Percentiles rank a stretch among this genome's conserved stretches.
Conservation (phyloP, 2,888 invertebrate genomes). For the Atethmia centrago region DNA sequence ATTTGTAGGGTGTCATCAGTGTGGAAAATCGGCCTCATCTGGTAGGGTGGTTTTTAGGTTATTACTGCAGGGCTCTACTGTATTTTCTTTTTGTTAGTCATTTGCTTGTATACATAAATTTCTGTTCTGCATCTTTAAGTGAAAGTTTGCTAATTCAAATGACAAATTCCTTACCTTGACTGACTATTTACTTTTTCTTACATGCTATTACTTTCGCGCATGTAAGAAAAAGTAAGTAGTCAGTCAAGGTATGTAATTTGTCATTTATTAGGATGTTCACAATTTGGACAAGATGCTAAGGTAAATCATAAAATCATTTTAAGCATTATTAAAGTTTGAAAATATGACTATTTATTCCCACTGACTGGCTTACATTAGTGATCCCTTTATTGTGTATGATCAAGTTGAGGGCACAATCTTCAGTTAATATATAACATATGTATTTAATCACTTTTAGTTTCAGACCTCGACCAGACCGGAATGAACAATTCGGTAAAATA, state of each 20-base stretch:
- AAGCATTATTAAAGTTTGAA: slow-evolving; percentile 1
- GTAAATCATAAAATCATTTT: too few species aligned
- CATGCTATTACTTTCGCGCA: too few species aligned
- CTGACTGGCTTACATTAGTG: slow-evolving; percentile 3
- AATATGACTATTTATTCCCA: background rate
- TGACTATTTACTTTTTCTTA: slow-evolving; percentile 1
- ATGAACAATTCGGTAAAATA: slow-evolving; percentile 92
- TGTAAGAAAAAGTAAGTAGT: too few species aligned
- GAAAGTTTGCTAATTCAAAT: slow-evolving; percentile 13
- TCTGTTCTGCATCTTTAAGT: slow-evolving; percentile 5
- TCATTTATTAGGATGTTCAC: too few species aligned
- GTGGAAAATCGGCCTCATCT: background rate
- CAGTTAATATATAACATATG: slow-evolving; percentile 25
- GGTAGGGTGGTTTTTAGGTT: background rate
- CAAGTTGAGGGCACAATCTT: slow-evolving; percentile 6
- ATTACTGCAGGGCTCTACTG: slow-evolving; percentile 25
- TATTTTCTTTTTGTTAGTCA: slow-evolving; percentile 20
- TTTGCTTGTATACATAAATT: background rate
- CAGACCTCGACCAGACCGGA: slow-evolving; percentile 92
- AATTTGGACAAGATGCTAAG: too few species aligned
- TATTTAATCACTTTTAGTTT: slow-evolving; percentile 81
- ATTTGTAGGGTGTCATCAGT: background rate
- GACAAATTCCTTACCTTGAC: slow-evolving; percentile 18
- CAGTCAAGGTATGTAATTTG: too few species aligned
- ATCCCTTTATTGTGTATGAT: background rate